phyloP scores from a whole-genome alignment of 2,113 vertebrate genomes.

The Cryptotis parvus region DNA sequence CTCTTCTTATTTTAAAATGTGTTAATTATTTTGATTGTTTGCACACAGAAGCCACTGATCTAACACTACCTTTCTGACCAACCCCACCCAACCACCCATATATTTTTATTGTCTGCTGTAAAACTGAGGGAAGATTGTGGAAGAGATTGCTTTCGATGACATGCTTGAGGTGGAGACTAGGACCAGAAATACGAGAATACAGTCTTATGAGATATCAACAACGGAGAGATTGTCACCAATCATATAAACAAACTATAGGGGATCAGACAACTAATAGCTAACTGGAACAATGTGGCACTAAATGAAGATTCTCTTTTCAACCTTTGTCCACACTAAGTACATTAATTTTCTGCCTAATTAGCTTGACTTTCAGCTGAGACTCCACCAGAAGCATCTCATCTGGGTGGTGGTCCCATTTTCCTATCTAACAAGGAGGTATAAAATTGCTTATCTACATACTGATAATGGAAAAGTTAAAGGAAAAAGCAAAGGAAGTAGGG shows the following conservation, averaged over 20 bases:
- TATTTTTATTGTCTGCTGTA: background rate
- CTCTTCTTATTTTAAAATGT: background rate
- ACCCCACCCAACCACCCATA: background rate
- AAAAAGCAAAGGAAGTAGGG: background rate
- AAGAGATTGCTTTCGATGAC: background rate
- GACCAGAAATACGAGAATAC: background rate
- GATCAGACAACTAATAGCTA: background rate
- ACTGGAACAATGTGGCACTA: background rate
- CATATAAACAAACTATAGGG: background rate
- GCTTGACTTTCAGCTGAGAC: conserved; percentile 9
- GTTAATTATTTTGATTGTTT: background rate
- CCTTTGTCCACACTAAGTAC: conserved; percentile 49
- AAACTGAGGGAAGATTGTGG: background rate
- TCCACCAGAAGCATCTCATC: background rate
- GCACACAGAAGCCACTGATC: no score
- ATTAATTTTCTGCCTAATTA: conserved; percentile 66
- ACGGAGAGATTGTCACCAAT: background rate
- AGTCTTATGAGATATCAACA: background rate
- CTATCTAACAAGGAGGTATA: background rate
- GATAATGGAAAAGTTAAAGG: conserved; percentile 48
- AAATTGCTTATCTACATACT: conserved; percentile 13
- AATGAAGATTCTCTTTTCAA: background rate
- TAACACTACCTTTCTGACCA: background rate
- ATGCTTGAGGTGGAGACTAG: background rate
- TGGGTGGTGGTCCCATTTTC: conserved; percentile 19